phyloP scores from a whole-genome alignment of 1,140 invertebrate genomes.

The Ostrea denselamellosa region DNA sequence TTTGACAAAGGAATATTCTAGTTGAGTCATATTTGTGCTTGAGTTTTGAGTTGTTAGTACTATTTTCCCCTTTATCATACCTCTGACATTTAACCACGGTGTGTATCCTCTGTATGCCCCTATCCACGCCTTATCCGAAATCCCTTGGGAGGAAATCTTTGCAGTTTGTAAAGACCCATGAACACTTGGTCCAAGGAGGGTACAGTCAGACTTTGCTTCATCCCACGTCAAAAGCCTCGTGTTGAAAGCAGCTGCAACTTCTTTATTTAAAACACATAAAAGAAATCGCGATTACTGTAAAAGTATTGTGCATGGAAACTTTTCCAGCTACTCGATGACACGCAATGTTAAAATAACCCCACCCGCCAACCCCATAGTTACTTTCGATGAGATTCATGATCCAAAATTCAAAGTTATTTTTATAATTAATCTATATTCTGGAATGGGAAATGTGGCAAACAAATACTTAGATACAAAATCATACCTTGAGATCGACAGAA shows the following conservation, averaged over 20 bases:
- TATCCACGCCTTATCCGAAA: not conserved
- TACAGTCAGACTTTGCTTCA: not conserved
- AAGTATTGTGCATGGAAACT: too few species aligned
- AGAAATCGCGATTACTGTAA: too few species aligned
- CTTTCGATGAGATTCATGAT: too few species aligned
- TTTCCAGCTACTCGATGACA: too few species aligned
- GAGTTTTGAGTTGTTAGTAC: too few species aligned
- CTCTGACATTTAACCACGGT: not conserved
- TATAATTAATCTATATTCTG: too few species aligned
- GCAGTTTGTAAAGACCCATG: not conserved
- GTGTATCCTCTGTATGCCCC: not conserved
- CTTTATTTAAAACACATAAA: not conserved
- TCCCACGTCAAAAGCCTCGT: not conserved
- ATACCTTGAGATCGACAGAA: not conserved
- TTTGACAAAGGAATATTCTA: too few species aligned
- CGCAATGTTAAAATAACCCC: too few species aligned
- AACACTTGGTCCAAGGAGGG: constrained; percentile 11
- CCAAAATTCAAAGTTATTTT: too few species aligned
- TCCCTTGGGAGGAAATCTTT: not conserved
- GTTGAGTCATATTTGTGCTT: too few species aligned
- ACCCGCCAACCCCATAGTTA: too few species aligned
- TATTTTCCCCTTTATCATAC: not conserved
- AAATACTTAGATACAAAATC: not conserved
- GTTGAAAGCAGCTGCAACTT: not conserved
- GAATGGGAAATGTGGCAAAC: too few species aligned